These are phyloP conservation scores for Phalera bucephala DNA, from an alignment of 2,888 invertebrate species.

Conservation along the genomic window DNA sequence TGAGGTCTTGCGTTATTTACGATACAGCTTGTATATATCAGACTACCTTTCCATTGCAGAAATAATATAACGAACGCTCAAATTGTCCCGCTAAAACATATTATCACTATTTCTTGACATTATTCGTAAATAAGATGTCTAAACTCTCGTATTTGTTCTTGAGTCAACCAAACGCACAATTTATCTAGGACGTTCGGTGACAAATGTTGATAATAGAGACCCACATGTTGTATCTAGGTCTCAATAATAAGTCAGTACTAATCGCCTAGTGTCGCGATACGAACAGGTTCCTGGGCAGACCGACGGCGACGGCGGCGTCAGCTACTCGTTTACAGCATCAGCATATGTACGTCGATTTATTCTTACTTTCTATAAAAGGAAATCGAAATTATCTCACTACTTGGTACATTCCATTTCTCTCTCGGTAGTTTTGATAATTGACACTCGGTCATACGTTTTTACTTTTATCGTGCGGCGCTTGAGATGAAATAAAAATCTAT, in stretches of 20 bases:
- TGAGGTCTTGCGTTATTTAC: no score
- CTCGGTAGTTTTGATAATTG: conserved; percentile 74
- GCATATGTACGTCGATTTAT: conserved; percentile 62
- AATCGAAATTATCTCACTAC: conserved; percentile 78
- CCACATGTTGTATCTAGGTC: conserved; percentile 29
- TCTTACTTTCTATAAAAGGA: conserved; percentile 82
- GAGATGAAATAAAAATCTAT: conserved; percentile 38
- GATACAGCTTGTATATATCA: no score
- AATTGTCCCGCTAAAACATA: not conserved
- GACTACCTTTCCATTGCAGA: no score
- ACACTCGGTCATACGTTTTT: conserved; percentile 52
- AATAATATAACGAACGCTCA: not conserved
- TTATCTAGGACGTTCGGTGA: conserved; percentile 20
- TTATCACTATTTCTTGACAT: not conserved
- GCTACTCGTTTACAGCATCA: conserved; percentile 52
- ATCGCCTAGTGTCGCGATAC: conserved; percentile 20
- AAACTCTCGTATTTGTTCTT: not conserved
- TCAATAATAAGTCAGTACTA: conserved; percentile 37
- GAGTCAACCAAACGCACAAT: conserved; percentile 2
- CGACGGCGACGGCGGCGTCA: conserved; percentile 19
- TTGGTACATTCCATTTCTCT: conserved; percentile 77
- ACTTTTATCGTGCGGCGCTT: conserved; percentile 53
- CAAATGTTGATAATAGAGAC: conserved; percentile 13
- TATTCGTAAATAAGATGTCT: no score
- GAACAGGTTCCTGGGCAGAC: conserved; percentile 48